Evolutionary conservation across 2,888 invertebrate genomes (phyloP).

Genomic region (Cryptus viduatorius): DNA sequence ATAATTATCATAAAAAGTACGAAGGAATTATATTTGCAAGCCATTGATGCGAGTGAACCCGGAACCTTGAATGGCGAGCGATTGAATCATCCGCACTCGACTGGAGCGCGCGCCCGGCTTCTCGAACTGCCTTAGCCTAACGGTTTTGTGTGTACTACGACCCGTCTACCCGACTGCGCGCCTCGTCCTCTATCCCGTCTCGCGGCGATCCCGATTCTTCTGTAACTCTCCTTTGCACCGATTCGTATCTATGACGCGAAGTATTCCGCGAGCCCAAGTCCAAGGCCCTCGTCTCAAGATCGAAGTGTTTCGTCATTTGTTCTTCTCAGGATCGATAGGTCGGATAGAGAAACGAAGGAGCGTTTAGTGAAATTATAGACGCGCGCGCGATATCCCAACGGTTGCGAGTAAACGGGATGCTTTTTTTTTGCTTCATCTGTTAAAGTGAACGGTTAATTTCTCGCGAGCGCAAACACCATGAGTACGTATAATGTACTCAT

Average conservation of each 20-base stretch:
- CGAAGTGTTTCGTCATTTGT: constrained; percentile 28
- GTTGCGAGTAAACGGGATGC: background rate
- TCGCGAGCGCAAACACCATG: background rate
- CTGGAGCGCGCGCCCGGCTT: constrained; percentile 63
- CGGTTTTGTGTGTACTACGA: constrained; percentile 74
- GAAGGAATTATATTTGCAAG: constrained; percentile 43
- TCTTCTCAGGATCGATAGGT: background rate
- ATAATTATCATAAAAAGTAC: background rate
- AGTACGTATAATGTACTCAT: background rate
- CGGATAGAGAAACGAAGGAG: background rate
- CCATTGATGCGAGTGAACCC: constrained; percentile 53
- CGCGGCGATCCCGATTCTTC: constrained; percentile 48
- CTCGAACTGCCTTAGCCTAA: constrained; percentile 70
- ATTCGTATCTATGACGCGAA: background rate
- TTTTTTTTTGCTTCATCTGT: background rate
- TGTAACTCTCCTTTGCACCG: constrained; percentile 5
- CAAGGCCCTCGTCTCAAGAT: constrained; percentile 43
- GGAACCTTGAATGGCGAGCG: constrained; percentile 69
- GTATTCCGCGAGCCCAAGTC: constrained; percentile 34
- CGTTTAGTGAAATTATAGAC: background rate
- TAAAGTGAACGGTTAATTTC: background rate
- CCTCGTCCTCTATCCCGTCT: constrained; percentile 52
- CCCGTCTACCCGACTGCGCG: constrained; percentile 69
- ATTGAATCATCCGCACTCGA: constrained; percentile 48
- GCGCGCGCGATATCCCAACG: no score